Evolutionary conservation across 2,888 invertebrate genomes (phyloP), one percentile per base, ranked within the genome.

Genomic region (Dicycla oo): DNA sequence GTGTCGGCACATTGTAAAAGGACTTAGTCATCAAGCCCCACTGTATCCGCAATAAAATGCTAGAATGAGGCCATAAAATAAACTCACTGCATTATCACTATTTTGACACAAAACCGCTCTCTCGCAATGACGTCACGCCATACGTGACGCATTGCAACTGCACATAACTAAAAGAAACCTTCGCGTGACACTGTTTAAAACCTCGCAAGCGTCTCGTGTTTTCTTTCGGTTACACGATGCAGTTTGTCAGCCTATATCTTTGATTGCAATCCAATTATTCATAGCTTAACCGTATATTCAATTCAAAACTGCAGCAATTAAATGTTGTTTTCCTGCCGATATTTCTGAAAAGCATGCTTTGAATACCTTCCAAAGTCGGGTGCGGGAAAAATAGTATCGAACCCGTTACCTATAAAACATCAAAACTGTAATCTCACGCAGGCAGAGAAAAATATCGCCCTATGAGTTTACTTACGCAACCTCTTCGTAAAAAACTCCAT

Each of bases 1-100:
- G 30, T 40, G 49, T 43, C 47, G 30, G 20, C 23, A 30, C 20
- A 34, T 7, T 23, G n/a, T 30, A 4, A 15, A 57, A 63, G 15
- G 7, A 20, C 18, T 4, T 18, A 38, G 23, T 54, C 20, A 53
- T 54, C 10, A 15, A 23, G 11, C 11, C 11, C 7, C 7, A 26
- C 34, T 56, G 15, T 62, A 40, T 34, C 38, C 8, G 51, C 49
- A 63, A n/a, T 72, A 23, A 23, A 72, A 60, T 15, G 26, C 7
- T 45, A 23, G 45, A 60, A 45, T 45, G 43, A 11, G 5, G 43
- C n/a, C 51, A 60, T 45, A 18, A 51, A 72, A 53, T 57, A 57
- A 57, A 58, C 15, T 34, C 20, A 26, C 49, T 73, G 56, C 13
- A 73, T 60, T 70, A 13, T 54, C 45, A 23, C 34, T 10, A 30